A percentile compares a stretch with the other conserved stretches of the same genome.
Evolutionary conservation across 2,797 vertebrate species (phyloP).

Genomic region (Fistularia tabacaria): DNA sequence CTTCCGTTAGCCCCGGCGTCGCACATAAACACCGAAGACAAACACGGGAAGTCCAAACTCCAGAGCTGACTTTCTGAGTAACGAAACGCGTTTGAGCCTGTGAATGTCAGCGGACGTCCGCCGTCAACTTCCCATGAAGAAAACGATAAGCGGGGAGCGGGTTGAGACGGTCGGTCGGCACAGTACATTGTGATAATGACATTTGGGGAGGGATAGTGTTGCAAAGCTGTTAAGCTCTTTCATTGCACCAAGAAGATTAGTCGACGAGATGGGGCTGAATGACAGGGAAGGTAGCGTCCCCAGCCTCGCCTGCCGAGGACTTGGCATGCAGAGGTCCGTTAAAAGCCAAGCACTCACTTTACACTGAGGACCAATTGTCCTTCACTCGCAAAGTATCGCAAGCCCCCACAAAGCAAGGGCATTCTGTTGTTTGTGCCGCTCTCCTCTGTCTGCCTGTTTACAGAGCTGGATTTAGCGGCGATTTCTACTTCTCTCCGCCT

Average conservation of each 20-base stretch:
- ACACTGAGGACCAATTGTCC: conserved; percentile 78
- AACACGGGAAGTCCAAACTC: conserved; percentile 17
- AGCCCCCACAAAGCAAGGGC: conserved; percentile 72
- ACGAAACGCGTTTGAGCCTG: conserved; percentile 27
- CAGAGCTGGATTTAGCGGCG: conserved; percentile 19
- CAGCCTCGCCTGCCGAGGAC: conserved; percentile 67
- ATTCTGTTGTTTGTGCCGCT: conserved; percentile 48
- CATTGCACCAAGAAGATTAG: conserved; percentile 81
- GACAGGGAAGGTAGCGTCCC: conserved; percentile 76
- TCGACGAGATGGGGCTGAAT: conserved; percentile 74
- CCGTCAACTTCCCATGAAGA: conserved; percentile 70
- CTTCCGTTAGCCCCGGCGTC: too few species aligned
- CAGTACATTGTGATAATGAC: conserved; percentile 76
- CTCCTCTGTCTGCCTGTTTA: conserved; percentile 31
- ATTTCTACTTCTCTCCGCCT: conserved; percentile 45
- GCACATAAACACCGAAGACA: conserved; percentile 1
- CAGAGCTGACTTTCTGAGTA: conserved; percentile 17
- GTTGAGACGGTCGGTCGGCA: conserved; percentile 57
- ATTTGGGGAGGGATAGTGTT: conserved; percentile 78
- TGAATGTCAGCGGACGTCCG: conserved; percentile 64
- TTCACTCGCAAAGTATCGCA: conserved; percentile 69
- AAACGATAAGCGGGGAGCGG: conserved; percentile 65
- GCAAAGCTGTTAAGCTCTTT: conserved; percentile 82
- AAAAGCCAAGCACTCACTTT: conserved; percentile 78
- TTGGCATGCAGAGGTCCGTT: conserved; percentile 74